Base-by-base conservation (phyloP, 2,113 vertebrate species). In the Chitala chitala region DNA sequence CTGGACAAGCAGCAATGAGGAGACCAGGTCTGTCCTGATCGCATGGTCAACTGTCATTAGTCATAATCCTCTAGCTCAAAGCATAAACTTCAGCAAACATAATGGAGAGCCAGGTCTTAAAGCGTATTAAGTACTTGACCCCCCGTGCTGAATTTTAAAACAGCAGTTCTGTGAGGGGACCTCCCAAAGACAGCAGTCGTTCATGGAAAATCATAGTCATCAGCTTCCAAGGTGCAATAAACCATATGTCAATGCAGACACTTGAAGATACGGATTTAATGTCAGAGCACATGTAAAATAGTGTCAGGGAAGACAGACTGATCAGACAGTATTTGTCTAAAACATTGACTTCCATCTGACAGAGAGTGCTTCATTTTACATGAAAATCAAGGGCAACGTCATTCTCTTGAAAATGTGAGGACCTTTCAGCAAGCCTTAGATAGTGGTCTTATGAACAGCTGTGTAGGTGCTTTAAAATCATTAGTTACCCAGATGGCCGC, bases 181-280 rank as follows among this genome's bases (percentile, higher is more conserved):
- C 75, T 77, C 83, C 78, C 73, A 78, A 80, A 84, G 83, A 81
- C 77, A 76, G 79, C 85, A 81, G 82, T 75, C 68, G 77, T 85
- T 83, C 65, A 75, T 83, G 75, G 78, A 84, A 86, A 84, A 88
- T 88, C 87, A 84, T 81, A 76, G 77, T 84, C 81, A 84, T 83
- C 81, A 80, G 75, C 81, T 80, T 81, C 78, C 79, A 69, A 63
- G 51, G 71, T 44, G 83, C 80, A 87, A 86, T 90, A 89, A 90
- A 90, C 88, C 83, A 86, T 42, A 83, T 80, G 86, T 84, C 81
- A 82, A 73, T 83, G 83, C 58, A 61, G 54, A 17, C 24, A n/a
- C 22, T 56, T 22, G 7, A 8, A 56, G 15, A 56, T 4, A 17
- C 22, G 15, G 7, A 20, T 24, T 24, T 56, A 56, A 56, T 22